Percentiles rank a stretch among this genome's conserved stretches.
Conservation (phyloP, 2,113 vertebrate genomes). For the Syngnathus scovelli region DNA sequence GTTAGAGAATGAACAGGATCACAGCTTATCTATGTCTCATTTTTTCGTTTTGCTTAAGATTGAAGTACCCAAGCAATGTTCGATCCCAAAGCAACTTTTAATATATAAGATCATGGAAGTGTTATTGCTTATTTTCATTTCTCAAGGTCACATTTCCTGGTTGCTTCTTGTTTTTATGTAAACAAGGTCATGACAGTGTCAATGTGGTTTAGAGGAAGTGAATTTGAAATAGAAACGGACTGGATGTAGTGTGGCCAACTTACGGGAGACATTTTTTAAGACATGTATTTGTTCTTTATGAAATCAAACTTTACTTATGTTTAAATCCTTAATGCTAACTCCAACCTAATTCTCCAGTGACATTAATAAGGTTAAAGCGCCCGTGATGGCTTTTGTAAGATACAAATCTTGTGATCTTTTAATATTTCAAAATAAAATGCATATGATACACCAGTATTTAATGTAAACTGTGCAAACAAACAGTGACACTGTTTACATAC, state of each 20-base stretch:
- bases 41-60: background rate
- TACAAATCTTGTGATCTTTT: no score
- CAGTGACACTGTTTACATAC: background rate
- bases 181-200: background rate
- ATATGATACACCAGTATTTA: no score
- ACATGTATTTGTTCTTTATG: background rate
- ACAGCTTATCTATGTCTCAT: background rate
- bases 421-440: no score
- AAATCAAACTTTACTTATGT: no score
- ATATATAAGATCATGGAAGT: background rate
- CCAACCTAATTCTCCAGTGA: no score
- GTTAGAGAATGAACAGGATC: background rate
- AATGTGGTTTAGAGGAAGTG: constrained; percentile 4
- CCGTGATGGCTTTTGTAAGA: no score
- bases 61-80: background rate
- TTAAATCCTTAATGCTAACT: no score
- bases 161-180: background rate
- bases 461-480: no score
- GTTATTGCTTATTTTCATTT: background rate
- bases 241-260: background rate
- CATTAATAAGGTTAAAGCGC: no score
- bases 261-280: background rate
- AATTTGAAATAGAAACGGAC: background rate
- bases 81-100: background rate
- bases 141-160: constrained; percentile 24